phyloP scores from a whole-genome alignment of 2,888 invertebrate species.

The Penaeus monodon region DNA sequence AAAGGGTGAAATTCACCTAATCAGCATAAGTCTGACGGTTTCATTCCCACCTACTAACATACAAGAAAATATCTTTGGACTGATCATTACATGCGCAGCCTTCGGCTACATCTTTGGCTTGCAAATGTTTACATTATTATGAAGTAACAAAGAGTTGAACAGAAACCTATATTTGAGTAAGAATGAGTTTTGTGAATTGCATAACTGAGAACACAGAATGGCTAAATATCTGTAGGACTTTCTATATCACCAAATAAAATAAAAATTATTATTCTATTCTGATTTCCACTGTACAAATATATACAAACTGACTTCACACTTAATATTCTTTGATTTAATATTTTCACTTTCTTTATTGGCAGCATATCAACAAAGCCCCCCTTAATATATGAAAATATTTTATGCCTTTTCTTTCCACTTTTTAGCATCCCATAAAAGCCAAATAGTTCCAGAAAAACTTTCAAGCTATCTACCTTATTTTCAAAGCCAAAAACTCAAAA shows the following conservation, averaged over 20 bases:
- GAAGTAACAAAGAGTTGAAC: conserved; percentile 6
- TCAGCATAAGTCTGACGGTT: no score
- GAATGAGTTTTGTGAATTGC: conserved; percentile 24
- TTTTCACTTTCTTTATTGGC: conserved; percentile 21
- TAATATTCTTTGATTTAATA: conserved; percentile 38
- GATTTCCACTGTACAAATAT: conserved; percentile 47
- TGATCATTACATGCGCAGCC: conserved; percentile 37
- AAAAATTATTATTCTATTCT: conserved; percentile 32
- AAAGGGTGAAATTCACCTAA: no score
- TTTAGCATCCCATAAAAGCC: no score
- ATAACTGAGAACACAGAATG: conserved; percentile 40
- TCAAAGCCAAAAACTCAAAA: conserved; percentile 31
- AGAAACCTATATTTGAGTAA: conserved; percentile 19
- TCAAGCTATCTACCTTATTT: background rate
- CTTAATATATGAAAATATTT: background rate
- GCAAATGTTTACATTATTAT: conserved; percentile 43
- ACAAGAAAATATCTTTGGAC: conserved; percentile 53
- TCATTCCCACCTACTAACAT: conserved; percentile 32
- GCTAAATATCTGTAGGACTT: conserved; percentile 14
- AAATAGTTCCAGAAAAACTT: background rate
- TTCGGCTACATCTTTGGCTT: conserved; percentile 52
- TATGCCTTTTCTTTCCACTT: no score
- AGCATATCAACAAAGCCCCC: conserved; percentile 13
- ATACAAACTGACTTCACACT: conserved; percentile 37
- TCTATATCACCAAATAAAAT: conserved; percentile 19